phyloP scores from a whole-genome alignment of 2,888 invertebrate genomes.

The Trichogramma dendrolimi region DNA sequence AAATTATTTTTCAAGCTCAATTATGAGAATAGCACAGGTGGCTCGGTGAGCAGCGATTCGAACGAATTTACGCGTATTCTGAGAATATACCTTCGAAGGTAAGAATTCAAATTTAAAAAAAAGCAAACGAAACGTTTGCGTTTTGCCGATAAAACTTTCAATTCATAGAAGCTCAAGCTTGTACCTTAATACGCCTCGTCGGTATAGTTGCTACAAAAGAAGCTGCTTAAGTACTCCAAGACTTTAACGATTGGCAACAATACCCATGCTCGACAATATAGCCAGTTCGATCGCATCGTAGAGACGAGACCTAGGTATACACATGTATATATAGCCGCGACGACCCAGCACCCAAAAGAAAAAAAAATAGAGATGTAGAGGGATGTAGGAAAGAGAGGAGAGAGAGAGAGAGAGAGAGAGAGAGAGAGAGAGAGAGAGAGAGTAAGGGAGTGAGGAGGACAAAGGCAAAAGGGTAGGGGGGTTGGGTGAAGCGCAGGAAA shows the following conservation, averaged over 20 bases:
- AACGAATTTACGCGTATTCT: too few relatives aligned
- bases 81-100: too few relatives aligned
- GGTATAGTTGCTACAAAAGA: not conserved
- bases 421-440: conserved; percentile 4
- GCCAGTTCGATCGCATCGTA: conserved; percentile 25
- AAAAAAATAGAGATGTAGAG: conserved; percentile 4
- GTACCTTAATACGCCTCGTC: too few relatives aligned
- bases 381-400: not conserved
- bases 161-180: too few relatives aligned
- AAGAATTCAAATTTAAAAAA: too few relatives aligned
- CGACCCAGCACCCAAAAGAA: not conserved
- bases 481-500: conserved; percentile 17
- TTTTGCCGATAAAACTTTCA: too few relatives aligned
- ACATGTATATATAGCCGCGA: too few relatives aligned
- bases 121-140: too few relatives aligned
- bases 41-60: too few relatives aligned
- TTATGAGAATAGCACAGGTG: too few relatives aligned
- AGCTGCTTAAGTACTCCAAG: not conserved
- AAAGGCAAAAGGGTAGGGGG: conserved; percentile 12
- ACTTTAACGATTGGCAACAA: conserved; percentile 23
- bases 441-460: conserved; percentile 5
- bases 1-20: too few relatives aligned
- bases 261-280: conserved; percentile 21
- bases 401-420: conserved; percentile 3
- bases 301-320: conserved; percentile 4